Evolutionary conservation across 2,888 invertebrate species (phyloP).

Genomic region (Andrena flavipes): DNA sequence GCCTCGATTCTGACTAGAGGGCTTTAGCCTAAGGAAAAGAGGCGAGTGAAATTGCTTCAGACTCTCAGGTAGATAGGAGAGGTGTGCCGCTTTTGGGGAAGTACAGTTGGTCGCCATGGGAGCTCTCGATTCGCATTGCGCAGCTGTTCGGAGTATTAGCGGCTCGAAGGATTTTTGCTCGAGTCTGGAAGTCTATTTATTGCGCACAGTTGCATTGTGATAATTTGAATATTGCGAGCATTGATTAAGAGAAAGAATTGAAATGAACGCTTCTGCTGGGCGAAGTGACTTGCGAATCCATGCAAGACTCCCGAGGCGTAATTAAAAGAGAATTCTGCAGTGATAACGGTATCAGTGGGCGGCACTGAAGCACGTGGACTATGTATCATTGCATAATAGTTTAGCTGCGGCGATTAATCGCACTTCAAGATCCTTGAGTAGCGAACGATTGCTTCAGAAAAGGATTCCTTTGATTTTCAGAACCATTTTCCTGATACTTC

Average conservation of each 20-base stretch:
- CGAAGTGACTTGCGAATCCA: background rate
- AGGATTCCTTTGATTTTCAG: background rate
- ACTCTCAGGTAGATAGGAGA: too few species aligned
- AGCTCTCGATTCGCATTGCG: too few species aligned
- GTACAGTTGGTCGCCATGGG: too few species aligned
- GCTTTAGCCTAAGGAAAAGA: too few species aligned
- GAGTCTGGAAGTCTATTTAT: too few species aligned
- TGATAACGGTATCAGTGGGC: constrained; percentile 50
- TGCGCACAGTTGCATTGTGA: too few species aligned
- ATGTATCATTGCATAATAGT: constrained; percentile 47
- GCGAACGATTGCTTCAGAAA: background rate
- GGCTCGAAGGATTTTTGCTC: too few species aligned
- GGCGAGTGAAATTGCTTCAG: too few species aligned
- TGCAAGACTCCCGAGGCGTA: constrained; percentile 3
- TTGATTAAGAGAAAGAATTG: background rate
- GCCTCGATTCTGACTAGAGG: too few species aligned
- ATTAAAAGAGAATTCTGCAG: constrained; percentile 32
- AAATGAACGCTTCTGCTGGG: background rate
- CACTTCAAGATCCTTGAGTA: background rate
- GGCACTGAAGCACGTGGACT: constrained; percentile 48
- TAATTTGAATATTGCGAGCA: background rate
- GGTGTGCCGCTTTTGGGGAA: too few species aligned
- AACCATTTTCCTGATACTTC: background rate
- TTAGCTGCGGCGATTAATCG: constrained; percentile 31
- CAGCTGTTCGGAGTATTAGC: too few species aligned